A percentile compares a stretch with the other conserved stretches of the same genome.
Conservation (phyloP, 2,797 vertebrate species). For the Anniella stebbinsi region DNA sequence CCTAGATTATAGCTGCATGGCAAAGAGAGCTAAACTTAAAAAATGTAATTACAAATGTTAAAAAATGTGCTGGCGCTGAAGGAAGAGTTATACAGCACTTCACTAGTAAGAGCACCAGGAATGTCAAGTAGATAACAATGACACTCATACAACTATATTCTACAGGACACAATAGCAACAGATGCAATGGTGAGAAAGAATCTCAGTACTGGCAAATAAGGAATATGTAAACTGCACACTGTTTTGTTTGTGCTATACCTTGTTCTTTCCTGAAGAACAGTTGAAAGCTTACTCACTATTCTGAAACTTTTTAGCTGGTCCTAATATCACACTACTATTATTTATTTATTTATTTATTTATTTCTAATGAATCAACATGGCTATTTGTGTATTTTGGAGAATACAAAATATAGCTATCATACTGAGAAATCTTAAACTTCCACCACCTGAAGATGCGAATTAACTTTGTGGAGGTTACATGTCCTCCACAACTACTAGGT, state of each 20-base stretch:
- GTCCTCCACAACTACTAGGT: background rate
- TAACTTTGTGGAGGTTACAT: background rate
- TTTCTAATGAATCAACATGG: background rate
- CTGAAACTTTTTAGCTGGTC: background rate
- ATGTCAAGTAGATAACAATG: background rate
- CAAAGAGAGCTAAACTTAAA: background rate
- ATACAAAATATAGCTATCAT: background rate
- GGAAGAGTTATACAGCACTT: no score
- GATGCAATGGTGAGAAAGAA: background rate
- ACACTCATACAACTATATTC: background rate
- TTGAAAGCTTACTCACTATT: background rate
- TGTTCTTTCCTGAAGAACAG: background rate
- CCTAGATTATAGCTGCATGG: background rate
- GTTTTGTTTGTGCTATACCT: background rate
- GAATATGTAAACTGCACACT: background rate
- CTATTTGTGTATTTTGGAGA: background rate
- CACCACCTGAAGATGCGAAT: background rate
- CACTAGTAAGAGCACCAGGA: background rate
- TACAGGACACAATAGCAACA: background rate
- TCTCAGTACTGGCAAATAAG: background rate
- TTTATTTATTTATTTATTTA: background rate
- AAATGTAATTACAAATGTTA: background rate
- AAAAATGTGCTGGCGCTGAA: no score
- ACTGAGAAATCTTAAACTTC: background rate
- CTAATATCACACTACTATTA: background rate